phyloP scores from a whole-genome alignment of 2,888 invertebrate genomes.

The Cosmia trapezina region DNA sequence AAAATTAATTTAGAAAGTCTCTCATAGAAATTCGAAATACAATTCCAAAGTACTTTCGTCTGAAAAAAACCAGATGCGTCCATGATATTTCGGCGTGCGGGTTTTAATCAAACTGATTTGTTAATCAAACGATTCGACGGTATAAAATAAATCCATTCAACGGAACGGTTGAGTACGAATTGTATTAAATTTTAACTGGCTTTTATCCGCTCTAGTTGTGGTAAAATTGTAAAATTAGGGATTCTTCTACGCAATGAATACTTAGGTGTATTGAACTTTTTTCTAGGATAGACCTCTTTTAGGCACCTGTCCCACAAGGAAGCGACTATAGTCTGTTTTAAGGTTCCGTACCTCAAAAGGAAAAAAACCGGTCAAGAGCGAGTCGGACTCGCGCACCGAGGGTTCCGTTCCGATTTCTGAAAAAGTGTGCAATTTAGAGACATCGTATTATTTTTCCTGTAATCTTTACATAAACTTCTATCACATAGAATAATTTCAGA shows the following conservation, averaged over 20 bases:
- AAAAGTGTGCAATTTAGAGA: too few relatives aligned
- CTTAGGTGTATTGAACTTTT: not conserved
- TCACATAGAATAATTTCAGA: too few relatives aligned
- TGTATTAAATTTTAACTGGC: conserved; percentile 37
- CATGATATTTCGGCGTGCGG: conserved; percentile 16
- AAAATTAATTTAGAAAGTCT: too few relatives aligned
- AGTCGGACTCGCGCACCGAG: too few relatives aligned
- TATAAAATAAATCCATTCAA: conserved; percentile 36
- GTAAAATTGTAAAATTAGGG: conserved; percentile 10
- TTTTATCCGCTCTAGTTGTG: conserved; percentile 15
- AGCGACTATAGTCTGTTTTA: too few relatives aligned
- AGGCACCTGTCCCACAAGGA: too few relatives aligned
- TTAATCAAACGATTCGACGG: conserved; percentile 38
- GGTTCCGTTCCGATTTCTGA: too few relatives aligned
- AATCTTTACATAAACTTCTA: too few relatives aligned
- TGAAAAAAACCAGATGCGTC: conserved; percentile 22
- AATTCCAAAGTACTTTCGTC: not conserved
- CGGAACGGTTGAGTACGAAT: conserved; percentile 15
- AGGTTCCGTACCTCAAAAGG: too few relatives aligned
- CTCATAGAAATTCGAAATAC: not conserved
- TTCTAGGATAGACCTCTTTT: not conserved
- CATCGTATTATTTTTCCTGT: too few relatives aligned
- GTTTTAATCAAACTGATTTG: conserved; percentile 48
- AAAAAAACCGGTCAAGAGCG: too few relatives aligned
- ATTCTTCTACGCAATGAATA: not conserved